phyloP scores from a whole-genome alignment of 2,888 invertebrate genomes.

The Anagyrus pseudococci region DNA sequence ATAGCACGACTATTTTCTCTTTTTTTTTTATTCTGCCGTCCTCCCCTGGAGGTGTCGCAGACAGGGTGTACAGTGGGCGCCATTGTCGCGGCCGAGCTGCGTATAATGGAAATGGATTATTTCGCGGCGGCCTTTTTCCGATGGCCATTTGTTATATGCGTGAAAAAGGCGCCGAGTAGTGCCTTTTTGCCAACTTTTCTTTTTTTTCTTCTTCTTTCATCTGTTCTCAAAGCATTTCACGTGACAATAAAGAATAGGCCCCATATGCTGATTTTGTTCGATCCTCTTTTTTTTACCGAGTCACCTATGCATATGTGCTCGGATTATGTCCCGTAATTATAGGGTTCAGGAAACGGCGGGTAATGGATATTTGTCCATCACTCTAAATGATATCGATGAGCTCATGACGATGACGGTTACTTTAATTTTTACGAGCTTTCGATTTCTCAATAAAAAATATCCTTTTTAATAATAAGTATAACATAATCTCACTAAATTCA shows the following conservation, averaged over 20 bases:
- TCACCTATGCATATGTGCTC: slow-evolving; percentile 7
- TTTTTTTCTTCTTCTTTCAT: slow-evolving; percentile 9
- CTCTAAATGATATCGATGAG: too few relatives aligned
- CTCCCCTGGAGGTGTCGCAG: slow-evolving; percentile 17
- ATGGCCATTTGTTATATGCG: slow-evolving; percentile 21
- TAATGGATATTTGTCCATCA: too few relatives aligned
- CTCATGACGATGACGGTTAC: too few relatives aligned
- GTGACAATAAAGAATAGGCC: slow-evolving; percentile 6
- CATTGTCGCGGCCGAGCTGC: slow-evolving; percentile 3
- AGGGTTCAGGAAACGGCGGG: too few relatives aligned
- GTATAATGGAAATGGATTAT: slow-evolving; percentile 38
- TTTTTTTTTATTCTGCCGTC: slow-evolving; percentile 24
- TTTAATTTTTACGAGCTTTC: too few relatives aligned
- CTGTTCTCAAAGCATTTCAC: not conserved
- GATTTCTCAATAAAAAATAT: too few relatives aligned
- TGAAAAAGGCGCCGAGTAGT: not conserved
- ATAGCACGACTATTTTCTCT: not conserved
- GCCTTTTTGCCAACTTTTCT: slow-evolving; percentile 20
- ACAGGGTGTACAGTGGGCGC: not conserved
- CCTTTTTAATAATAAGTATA: too few relatives aligned
- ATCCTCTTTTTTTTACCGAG: slow-evolving; percentile 13
- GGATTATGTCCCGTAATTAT: slow-evolving; percentile 16
- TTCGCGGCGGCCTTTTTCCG: slow-evolving; percentile 22
- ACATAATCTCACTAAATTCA: too few relatives aligned
- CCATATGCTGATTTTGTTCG: slow-evolving; percentile 30